A percentile compares a stretch with the other conserved stretches of the same genome.
Evolutionary conservation across 2,797 vertebrate genomes (phyloP).

Genomic region (Cottoperca gobio): DNA sequence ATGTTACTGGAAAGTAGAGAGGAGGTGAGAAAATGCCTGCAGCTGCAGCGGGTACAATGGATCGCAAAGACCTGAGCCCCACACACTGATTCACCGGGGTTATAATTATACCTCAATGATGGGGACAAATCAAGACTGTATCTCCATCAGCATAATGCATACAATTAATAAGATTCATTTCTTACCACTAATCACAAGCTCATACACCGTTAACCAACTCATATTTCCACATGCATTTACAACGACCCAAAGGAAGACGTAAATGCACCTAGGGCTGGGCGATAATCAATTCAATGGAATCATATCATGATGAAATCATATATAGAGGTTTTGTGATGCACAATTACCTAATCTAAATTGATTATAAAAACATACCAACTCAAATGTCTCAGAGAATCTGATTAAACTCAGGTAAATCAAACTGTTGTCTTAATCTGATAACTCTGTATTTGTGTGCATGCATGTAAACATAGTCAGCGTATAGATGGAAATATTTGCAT

Average conservation of each 20-base stretch:
- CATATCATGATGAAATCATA: no score
- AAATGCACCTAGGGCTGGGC: conserved; percentile 6
- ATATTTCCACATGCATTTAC: neutral
- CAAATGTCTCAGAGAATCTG: no score
- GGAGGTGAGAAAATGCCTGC: conserved; percentile 70
- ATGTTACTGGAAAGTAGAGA: conserved; percentile 63
- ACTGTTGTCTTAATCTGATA: no score
- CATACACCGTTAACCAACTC: neutral
- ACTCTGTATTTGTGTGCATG: no score
- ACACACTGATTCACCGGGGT: conserved; percentile 5
- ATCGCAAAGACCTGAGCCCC: conserved; percentile 20
- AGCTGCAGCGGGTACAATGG: conserved; percentile 68
- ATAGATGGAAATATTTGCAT: no score
- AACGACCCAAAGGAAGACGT: neutral
- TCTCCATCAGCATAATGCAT: neutral
- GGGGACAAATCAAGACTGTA: neutral
- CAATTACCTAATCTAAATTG: no score
- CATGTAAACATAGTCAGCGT: no score
- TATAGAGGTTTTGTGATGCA: no score
- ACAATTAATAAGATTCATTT: neutral
- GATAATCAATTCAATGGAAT: no score
- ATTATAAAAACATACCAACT: no score
- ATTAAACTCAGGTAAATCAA: no score
- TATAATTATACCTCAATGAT: conserved; percentile 54
- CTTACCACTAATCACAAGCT: neutral